Conservation (phyloP, 2,888 invertebrate genomes). For the Orgyia antiqua region DNA sequence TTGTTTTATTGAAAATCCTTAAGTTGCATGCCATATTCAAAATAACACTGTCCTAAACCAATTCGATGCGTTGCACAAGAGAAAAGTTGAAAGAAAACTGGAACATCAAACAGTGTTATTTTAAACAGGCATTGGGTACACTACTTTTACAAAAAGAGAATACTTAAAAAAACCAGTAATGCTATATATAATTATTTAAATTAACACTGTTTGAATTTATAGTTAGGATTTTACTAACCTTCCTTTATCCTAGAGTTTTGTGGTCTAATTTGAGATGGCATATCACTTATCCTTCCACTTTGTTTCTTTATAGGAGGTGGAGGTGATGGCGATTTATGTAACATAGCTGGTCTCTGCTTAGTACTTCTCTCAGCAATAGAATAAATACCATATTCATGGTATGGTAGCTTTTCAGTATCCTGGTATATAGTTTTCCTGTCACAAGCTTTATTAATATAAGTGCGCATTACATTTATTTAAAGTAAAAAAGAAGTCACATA, state of each 20-base stretch:
- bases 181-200: too few species aligned
- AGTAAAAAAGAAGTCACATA: not conserved
- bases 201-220: constrained; percentile 45
- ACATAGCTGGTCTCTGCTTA: constrained; percentile 36
- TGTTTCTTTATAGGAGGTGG: constrained; percentile 41
- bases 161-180: too few species aligned
- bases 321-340: constrained; percentile 44
- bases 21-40: constrained; percentile 23
- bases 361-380: constrained; percentile 49
- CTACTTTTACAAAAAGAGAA: too few species aligned
- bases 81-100: constrained; percentile 24
- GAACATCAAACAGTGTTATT: constrained; percentile 54
- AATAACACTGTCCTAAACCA: constrained; percentile 50
- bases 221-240: constrained; percentile 32
- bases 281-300: constrained; percentile 27
- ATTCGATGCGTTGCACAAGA: constrained; percentile 49
- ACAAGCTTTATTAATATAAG: constrained; percentile 39
- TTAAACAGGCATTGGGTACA: constrained; percentile 32
- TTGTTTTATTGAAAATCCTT: constrained; percentile 1
- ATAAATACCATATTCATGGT: constrained; percentile 59
- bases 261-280: constrained; percentile 30
- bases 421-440: constrained; percentile 53
- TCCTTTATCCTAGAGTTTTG: constrained; percentile 48
- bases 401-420: constrained; percentile 50
- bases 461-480: constrained; percentile 8